Conservation (phyloP, 2,113 vertebrate species). For the Thamnophis sirtalis region DNA sequence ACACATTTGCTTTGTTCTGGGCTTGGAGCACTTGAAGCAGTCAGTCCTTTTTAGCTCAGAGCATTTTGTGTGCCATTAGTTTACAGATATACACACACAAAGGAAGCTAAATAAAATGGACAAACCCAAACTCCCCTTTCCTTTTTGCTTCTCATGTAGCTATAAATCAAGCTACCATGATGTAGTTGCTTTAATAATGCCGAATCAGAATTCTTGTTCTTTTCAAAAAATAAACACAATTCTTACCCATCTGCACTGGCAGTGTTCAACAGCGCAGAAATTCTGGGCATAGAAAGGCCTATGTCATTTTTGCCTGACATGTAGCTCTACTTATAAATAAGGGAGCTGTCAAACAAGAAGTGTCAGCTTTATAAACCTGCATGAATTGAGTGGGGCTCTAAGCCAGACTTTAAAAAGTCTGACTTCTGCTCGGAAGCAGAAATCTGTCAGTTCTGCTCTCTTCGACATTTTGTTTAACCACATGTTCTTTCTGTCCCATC, state of each 20-base stretch:
- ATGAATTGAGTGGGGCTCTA: not conserved
- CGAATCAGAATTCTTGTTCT: not conserved
- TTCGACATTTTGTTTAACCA: not conserved
- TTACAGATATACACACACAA: not conserved
- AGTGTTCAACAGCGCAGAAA: not conserved
- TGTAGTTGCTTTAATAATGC: not conserved
- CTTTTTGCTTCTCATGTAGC: not conserved
- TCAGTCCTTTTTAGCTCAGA: not conserved
- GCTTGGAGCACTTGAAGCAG: not conserved
- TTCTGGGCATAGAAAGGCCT: not conserved
- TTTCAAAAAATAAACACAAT: not conserved
- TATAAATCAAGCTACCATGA: not conserved
- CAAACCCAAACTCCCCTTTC: not conserved
- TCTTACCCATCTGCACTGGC: not conserved
- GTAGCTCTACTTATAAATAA: not conserved
- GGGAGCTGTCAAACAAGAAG: not conserved
- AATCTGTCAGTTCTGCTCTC: not conserved
- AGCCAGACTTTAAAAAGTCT: not conserved
- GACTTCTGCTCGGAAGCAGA: not conserved
- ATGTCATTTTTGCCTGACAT: not conserved
- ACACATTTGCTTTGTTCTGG: not conserved
- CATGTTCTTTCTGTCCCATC: not conserved
- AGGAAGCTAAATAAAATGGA: not conserved
- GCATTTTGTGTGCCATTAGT: not conserved
- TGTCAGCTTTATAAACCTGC: not conserved